A percentile compares a stretch with the other conserved stretches of the same genome.
Evolutionary conservation across 2,113 vertebrate species (phyloP).

Genomic region (Ceratotherium simum): DNA sequence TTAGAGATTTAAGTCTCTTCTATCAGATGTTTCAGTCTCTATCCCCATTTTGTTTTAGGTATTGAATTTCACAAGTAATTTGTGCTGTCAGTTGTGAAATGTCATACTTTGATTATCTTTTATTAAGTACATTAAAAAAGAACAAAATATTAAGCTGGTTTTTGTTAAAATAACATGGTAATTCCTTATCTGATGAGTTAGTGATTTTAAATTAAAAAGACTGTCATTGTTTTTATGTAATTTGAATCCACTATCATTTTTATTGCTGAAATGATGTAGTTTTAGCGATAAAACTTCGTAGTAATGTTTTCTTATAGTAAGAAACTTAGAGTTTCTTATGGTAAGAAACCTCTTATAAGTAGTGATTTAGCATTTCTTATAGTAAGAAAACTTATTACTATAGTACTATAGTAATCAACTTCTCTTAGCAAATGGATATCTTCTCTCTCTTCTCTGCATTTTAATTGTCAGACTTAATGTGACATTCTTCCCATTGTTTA

Average conservation of each 20-base stretch:
- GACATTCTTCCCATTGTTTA: neutral
- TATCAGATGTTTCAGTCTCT: neutral
- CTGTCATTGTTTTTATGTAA: slow-evolving; percentile 2
- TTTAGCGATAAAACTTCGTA: no score
- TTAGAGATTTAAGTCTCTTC: neutral
- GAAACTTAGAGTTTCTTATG: no score
- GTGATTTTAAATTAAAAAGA: neutral
- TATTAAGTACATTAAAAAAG: neutral
- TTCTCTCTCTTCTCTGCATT: neutral
- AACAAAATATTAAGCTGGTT: slow-evolving; percentile 9
- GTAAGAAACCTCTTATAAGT: no score
- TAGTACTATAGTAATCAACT: neutral
- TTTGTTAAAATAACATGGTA: slow-evolving; percentile 24
- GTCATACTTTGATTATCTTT: neutral
- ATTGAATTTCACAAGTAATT: slow-evolving; percentile 20
- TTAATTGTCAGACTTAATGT: neutral
- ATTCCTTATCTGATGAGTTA: neutral
- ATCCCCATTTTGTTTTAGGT: neutral
- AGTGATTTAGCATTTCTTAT: no score
- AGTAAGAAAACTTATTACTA: no score
- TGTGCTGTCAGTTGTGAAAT: slow-evolving; percentile 2
- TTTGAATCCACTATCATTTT: slow-evolving; percentile 39
- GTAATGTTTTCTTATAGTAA: no score
- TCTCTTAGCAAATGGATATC: neutral
- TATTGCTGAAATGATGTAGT: neutral